These are phyloP conservation scores for Scortum barcoo DNA, from an alignment of 2,113 vertebrate species.

Conservation along the genomic window DNA sequence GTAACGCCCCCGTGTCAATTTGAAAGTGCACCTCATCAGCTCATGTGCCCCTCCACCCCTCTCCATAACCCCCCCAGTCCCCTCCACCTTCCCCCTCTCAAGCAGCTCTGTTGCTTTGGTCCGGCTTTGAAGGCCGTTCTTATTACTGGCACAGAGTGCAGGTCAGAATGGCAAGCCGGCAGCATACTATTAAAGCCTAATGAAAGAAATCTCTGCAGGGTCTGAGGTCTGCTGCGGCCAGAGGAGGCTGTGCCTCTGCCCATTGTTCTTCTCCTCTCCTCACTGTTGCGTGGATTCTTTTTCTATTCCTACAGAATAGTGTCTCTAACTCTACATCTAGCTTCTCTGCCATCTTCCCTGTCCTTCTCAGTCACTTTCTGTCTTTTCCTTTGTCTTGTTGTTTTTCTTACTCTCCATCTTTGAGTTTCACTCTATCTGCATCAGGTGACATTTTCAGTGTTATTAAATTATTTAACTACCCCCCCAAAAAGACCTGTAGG, in stretches of 20 bases:
- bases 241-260: slow-evolving; percentile 70
- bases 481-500: background rate
- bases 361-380: slow-evolving; percentile 28
- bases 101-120: slow-evolving; percentile 82
- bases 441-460: slow-evolving; percentile 2
- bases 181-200: slow-evolving; percentile 85
- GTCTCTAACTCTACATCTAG: slow-evolving; percentile 54
- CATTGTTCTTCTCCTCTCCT: slow-evolving; percentile 73
- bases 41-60: slow-evolving; percentile 59
- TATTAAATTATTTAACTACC: background rate
- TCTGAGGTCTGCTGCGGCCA: slow-evolving; percentile 75
- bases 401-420: slow-evolving; percentile 7
- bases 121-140: slow-evolving; percentile 83
- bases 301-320: background rate
- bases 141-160: slow-evolving; percentile 84
- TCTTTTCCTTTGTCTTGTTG: slow-evolving; percentile 22
- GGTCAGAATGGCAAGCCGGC: slow-evolving; percentile 83
- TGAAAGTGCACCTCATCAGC: slow-evolving; percentile 78
- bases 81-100: slow-evolving; percentile 53
- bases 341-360: slow-evolving; percentile 29
- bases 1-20: slow-evolving; percentile 80
- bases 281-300: slow-evolving; percentile 32
- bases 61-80: slow-evolving; percentile 19
- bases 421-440: slow-evolving; percentile 6
- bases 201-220: slow-evolving; percentile 85